Conservation (phyloP, 2,113 vertebrate species). For the Pandion haliaetus region DNA sequence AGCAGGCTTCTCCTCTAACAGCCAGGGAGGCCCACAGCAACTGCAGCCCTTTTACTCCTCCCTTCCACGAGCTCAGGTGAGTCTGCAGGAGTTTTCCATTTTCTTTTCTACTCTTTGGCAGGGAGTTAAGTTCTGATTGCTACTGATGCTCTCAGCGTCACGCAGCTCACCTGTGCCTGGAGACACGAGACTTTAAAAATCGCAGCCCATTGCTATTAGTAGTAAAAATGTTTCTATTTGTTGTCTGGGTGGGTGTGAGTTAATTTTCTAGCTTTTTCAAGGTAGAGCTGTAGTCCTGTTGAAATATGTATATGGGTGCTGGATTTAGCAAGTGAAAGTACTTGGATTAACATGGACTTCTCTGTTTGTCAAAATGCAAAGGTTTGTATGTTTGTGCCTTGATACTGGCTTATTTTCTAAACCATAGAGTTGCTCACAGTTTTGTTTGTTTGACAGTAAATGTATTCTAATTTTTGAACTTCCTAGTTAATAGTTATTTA, state of each 20-base stretch:
- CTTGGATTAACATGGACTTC: not conserved
- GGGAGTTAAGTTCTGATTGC: not conserved
- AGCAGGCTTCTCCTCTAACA: accelerated
- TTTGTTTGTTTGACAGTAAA: not conserved
- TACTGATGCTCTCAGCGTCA: no score
- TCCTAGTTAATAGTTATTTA: not conserved
- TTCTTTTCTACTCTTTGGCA: not conserved
- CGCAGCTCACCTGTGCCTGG: not conserved
- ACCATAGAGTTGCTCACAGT: not conserved
- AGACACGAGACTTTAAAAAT: not conserved
- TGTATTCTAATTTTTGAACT: not conserved
- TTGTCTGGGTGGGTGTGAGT: no score
- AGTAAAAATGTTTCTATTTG: accelerated
- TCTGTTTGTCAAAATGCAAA: not conserved
- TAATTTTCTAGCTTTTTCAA: accelerated
- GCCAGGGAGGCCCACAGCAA: accelerated
- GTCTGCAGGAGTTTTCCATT: not conserved
- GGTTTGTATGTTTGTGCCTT: not conserved
- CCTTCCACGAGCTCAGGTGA: not conserved
- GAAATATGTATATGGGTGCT: accelerated
- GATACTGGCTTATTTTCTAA: not conserved
- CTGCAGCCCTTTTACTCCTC: not conserved
- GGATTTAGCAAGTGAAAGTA: not conserved
- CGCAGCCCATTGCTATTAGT: not conserved
- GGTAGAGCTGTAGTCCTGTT: accelerated